phyloP scores from a whole-genome alignment of 2,113 vertebrate species.

The Ivindomyrus marchei region DNA sequence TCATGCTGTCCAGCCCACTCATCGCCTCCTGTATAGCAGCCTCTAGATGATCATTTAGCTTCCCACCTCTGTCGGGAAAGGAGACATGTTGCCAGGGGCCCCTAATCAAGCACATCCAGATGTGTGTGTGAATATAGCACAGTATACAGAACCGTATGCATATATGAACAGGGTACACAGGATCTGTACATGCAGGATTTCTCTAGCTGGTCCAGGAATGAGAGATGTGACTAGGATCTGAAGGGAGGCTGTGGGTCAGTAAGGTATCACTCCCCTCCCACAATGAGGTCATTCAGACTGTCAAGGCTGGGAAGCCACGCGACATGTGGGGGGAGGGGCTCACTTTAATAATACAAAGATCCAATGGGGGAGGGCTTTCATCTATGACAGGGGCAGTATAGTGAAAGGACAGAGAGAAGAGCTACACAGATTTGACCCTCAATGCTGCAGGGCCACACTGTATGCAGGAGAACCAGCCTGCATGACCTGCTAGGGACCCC shows the following conservation, averaged over 20 bases:
- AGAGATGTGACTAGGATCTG: not conserved
- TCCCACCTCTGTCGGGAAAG: slow-evolving; percentile 72
- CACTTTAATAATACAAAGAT: not conserved
- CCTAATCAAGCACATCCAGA: not conserved
- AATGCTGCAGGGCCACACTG: not conserved
- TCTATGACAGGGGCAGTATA: not conserved
- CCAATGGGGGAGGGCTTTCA: not conserved
- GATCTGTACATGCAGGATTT: not conserved
- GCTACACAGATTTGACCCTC: not conserved
- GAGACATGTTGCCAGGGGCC: slow-evolving; percentile 23
- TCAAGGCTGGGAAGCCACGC: not conserved
- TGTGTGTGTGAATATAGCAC: not conserved
- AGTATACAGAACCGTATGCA: not conserved
- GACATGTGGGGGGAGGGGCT: not conserved
- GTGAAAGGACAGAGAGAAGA: not conserved
- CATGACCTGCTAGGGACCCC: not conserved
- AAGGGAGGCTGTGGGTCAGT: not conserved
- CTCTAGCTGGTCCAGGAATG: not conserved
- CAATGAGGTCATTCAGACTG: not conserved
- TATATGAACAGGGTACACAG: not conserved
- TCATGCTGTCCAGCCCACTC: slow-evolving; percentile 97
- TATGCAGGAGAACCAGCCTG: not conserved
- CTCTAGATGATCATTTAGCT: slow-evolving; percentile 98
- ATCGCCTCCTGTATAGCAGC: slow-evolving; percentile 99
- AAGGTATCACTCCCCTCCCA: not conserved